These are phyloP conservation scores for Blastomussa wellsi DNA, from an alignment of 92 coral and sea anemone genomes.

Conservation along the genomic window DNA sequence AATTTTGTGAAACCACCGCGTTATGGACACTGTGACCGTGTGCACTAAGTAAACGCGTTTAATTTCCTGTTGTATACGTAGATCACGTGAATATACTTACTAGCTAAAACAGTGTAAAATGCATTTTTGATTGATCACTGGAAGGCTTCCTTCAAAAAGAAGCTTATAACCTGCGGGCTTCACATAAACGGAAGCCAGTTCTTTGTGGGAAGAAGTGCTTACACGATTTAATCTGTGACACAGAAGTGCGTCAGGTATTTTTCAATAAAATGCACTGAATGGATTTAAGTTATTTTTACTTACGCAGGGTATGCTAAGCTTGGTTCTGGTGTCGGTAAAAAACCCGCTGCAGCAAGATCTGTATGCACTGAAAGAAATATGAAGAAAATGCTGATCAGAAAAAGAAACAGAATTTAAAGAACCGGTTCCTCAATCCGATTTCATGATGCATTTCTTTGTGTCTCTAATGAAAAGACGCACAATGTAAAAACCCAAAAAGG, in stretches of 20 bases:
- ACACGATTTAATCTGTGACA: neutral
- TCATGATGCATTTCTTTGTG: neutral
- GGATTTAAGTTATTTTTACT: constrained; percentile 45
- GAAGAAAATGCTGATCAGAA: neutral
- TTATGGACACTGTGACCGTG: too few species aligned
- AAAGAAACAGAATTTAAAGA: neutral
- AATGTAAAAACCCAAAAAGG: neutral
- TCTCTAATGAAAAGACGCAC: neutral
- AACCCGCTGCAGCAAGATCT: constrained; percentile 69
- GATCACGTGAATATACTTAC: too few species aligned
- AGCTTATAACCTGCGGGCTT: too few species aligned
- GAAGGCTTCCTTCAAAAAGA: too few species aligned
- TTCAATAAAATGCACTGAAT: neutral
- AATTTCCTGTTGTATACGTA: too few species aligned
- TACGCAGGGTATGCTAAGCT: constrained; percentile 87
- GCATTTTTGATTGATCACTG: too few species aligned
- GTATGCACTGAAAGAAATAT: constrained; percentile 54
- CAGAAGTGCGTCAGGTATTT: neutral
- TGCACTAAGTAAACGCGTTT: too few species aligned
- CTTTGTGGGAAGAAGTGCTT: too few species aligned
- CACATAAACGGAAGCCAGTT: too few species aligned
- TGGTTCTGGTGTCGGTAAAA: constrained; percentile 86
- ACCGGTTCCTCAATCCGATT: neutral
- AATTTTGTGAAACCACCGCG: too few species aligned
- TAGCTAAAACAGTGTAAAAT: too few species aligned